Evolutionary conservation across 1,140 invertebrate genomes (phyloP), one percentile per base, ranked within the genome.

Genomic region (Cryptotermes secundus): DNA sequence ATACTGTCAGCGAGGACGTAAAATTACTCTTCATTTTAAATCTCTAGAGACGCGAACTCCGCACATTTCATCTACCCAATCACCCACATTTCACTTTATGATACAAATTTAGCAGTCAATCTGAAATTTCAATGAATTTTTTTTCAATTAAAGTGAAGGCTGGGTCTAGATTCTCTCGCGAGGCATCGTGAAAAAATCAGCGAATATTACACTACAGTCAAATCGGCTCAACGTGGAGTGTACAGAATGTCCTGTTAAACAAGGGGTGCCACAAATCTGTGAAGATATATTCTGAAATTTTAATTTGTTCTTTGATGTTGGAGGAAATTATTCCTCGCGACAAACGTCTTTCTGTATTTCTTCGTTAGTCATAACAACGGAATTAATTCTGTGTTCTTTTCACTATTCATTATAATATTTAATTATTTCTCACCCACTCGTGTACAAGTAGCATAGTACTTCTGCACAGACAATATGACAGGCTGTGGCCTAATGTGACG

Each of bases 21-120:
- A 72, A 31, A 72, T 72, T 72, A 72, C 16, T 31, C 59, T 59
- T 59, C 53, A 59, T 59, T n/a, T 59, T 59, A 24, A 59, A 72
- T 72, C 59, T n/a, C 19, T 31, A 14, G 59, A 72, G 59, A 72
- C n/a, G n/a, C 14, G n/a, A 72, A 72, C 59, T n/a, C 59, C 31
- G 26, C n/a, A n/a, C 59, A 26, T 72, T 72, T 31, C 3, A 12
- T 72, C 26, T 31, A 31, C 3, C 59, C 59, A 72, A 72, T 31
- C 59, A 31, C n/a, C 59, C 26, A 72, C 59, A 31, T 72, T 72
- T 31, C 53, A 16, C 26, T 72, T 72, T 31, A 72, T 72, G 59
- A n/a, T n/a, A 72, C n/a, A 72, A 72, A 72, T 72, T 72, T 72
- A 72, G 26, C 59, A 72, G 26, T 72, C 59, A 72, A 31, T 72